These are phyloP conservation scores for Sturnira hondurensis DNA, from an alignment of 2,113 vertebrate genomes.

Conservation along the genomic window DNA sequence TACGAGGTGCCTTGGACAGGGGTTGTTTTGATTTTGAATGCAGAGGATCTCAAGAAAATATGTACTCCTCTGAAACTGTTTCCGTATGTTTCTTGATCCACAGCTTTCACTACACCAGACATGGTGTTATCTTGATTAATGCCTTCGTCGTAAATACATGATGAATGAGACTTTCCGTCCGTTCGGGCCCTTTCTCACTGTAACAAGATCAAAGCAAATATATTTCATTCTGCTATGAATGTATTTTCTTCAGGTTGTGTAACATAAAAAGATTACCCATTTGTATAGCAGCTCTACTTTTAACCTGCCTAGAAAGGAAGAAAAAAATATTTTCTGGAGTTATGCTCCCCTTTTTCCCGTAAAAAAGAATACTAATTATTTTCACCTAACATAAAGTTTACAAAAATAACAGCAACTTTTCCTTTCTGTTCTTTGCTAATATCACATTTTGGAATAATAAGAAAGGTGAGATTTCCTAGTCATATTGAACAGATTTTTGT, in stretches of 20 bases:
- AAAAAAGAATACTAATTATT: neutral
- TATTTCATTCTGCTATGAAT: conserved; percentile 53
- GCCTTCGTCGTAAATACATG: conserved; percentile 35
- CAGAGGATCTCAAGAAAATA: conserved; percentile 36
- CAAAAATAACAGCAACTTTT: neutral
- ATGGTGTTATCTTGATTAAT: conserved; percentile 62
- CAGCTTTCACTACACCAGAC: conserved; percentile 52
- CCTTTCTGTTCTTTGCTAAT: neutral
- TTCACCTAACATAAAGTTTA: neutral
- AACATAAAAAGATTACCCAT: neutral
- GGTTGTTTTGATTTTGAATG: conserved; percentile 66
- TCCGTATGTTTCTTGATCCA: conserved; percentile 72
- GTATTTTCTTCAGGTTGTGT: conserved; percentile 37
- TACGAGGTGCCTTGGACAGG: conserved; percentile 35
- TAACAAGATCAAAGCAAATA: conserved; percentile 63
- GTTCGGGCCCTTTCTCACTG: conserved; percentile 44
- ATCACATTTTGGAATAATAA: neutral
- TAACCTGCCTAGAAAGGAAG: neutral
- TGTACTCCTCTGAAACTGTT: conserved; percentile 38
- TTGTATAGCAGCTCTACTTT: neutral
- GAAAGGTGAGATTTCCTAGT: neutral
- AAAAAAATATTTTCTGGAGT: neutral
- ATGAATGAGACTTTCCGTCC: conserved; percentile 49
- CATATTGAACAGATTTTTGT: neutral
- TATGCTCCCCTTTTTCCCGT: neutral